Percentiles rank a stretch among this genome's conserved stretches.
phyloP scores from a whole-genome alignment of 53 echinoderm and acorn worm genomes.

The Actinopyga echinites region DNA sequence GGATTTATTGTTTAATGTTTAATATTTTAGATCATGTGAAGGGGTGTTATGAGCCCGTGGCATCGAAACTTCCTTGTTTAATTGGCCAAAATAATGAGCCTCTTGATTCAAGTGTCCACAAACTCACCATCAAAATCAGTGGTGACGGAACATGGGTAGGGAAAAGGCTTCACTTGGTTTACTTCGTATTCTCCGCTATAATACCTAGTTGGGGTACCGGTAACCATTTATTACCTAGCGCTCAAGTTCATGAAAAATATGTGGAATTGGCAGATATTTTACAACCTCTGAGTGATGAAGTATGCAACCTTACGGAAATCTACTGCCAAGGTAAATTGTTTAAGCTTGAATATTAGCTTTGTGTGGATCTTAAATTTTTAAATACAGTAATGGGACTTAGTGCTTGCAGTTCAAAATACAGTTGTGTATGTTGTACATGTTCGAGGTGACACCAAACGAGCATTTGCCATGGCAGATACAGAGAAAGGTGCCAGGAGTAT shows the following conservation, averaged over 20 bases:
- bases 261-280: neutral
- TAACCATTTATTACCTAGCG: neutral
- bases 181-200: neutral
- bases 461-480: neutral
- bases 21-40: neutral
- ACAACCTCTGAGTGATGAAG: neutral
- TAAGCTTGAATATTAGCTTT: neutral
- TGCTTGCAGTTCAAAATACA: neutral
- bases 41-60: neutral
- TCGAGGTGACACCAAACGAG: neutral
- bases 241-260: neutral
- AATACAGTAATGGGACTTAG: neutral
- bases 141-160: neutral
- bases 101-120: neutral
- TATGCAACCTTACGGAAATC: neutral
- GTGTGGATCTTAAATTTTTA: neutral
- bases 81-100: neutral
- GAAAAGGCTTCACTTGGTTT: neutral
- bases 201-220: neutral
- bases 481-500: neutral
- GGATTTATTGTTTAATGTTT: no score
- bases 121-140: neutral
- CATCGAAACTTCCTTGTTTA: neutral
- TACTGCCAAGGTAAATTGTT: neutral
- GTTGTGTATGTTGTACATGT: neutral